Evolutionary conservation across 1,140 invertebrate genomes (phyloP).

Genomic region (Drosophila rhopaloa): DNA sequence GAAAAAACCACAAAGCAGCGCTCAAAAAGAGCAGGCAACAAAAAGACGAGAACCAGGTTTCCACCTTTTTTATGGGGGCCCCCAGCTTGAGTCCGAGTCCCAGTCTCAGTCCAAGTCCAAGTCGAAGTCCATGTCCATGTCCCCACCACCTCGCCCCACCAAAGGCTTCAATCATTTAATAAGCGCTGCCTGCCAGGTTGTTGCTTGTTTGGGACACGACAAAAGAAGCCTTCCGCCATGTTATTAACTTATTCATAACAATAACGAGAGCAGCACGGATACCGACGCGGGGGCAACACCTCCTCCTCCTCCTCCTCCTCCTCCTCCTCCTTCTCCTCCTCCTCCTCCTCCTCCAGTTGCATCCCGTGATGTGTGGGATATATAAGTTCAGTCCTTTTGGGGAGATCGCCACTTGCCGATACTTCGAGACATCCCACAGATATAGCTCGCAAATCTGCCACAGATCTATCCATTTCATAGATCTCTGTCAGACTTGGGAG

Average conservation of each 20-base stretch:
- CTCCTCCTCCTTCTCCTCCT: background rate
- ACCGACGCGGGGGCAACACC: background rate
- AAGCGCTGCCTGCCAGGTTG: constrained; percentile 57
- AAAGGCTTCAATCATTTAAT: constrained; percentile 77
- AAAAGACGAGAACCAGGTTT: constrained; percentile 49
- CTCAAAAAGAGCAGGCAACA: background rate
- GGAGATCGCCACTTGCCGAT: background rate
- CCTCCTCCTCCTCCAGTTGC: background rate
- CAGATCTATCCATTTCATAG: background rate
- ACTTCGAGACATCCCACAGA: background rate
- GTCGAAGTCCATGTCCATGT: background rate
- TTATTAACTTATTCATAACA: constrained; percentile 85
- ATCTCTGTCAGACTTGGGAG: background rate
- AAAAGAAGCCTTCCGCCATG: constrained; percentile 83
- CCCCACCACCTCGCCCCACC: background rate
- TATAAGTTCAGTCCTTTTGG: background rate
- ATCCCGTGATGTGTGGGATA: background rate
- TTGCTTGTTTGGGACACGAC: constrained; percentile 62
- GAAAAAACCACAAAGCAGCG: constrained; percentile 32
- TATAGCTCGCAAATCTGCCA: background rate
- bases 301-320: background rate
- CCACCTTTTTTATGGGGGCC: constrained; percentile 68
- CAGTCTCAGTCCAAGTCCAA: background rate
- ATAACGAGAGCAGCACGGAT: constrained; percentile 41
- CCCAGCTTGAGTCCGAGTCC: constrained; percentile 37